A percentile compares a stretch with the other conserved stretches of the same genome.
These are phyloP conservation scores for Brassicogethes aeneus DNA, from an alignment of 2,888 invertebrate species.

Conservation along the genomic window DNA sequence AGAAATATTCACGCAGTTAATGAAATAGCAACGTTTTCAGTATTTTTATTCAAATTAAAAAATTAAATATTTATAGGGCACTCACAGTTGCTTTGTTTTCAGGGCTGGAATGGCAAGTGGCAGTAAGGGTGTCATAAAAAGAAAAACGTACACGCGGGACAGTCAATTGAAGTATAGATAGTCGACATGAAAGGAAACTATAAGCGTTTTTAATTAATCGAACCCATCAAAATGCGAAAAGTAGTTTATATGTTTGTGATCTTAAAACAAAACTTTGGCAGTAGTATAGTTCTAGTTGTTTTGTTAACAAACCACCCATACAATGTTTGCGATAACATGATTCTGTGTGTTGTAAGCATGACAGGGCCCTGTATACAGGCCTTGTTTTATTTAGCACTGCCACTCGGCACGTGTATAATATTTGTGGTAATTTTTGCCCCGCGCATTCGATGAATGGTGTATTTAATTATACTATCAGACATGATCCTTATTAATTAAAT, in stretches of 20 bases:
- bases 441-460: background rate
- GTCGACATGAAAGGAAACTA: constrained; percentile 22
- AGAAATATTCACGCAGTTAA: too few species aligned
- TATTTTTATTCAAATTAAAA: background rate
- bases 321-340: constrained; percentile 13
- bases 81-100: constrained; percentile 9
- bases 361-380: too few species aligned
- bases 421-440: constrained; percentile 2
- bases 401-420: constrained; percentile 15
- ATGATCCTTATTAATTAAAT: background rate
- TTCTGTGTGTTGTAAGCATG: too few species aligned
- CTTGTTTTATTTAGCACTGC: too few species aligned
- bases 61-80: background rate
- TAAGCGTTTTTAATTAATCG: constrained; percentile 30
- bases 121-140: constrained; percentile 24
- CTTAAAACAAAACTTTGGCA: constrained; percentile 35
- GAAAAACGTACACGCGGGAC: constrained; percentile 31
- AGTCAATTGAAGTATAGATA: constrained; percentile 41
- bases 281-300: constrained; percentile 22
- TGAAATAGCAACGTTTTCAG: too few species aligned
- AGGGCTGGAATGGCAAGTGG: constrained; percentile 50
- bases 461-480: background rate
- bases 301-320: constrained; percentile 11
- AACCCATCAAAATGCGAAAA: constrained; percentile 31
- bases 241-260: constrained; percentile 38